phyloP scores from a whole-genome alignment of 2,113 vertebrate genomes.

The Thymallus thymallus region DNA sequence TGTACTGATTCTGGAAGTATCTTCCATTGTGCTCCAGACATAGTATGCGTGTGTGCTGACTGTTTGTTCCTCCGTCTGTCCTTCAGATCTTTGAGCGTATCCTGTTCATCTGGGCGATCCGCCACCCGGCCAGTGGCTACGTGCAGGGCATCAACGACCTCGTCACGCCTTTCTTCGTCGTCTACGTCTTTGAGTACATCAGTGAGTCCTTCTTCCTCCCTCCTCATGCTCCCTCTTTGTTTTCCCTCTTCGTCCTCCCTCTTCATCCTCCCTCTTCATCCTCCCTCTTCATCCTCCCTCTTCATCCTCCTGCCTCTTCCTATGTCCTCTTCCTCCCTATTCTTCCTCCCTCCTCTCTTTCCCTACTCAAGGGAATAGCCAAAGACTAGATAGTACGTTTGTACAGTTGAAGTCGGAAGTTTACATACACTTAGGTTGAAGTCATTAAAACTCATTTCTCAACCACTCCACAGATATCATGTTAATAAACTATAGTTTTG shows the following conservation, averaged over 20 bases:
- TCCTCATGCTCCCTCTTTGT: background rate
- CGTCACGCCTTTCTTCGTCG: constrained; percentile 98
- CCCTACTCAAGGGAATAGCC: background rate
- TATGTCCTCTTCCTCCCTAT: no score
- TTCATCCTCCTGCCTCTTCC: background rate
- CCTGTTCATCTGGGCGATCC: constrained; percentile 98
- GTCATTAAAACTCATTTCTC: no score
- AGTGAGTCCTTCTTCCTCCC: constrained; percentile 75
- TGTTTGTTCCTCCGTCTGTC: constrained; percentile 76
- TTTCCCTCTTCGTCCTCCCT: background rate
- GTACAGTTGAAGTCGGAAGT: no score
- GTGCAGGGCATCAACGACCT: constrained; percentile 99
- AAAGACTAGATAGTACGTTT: no score
- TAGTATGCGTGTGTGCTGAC: constrained; percentile 78
- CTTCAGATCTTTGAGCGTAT: constrained; percentile 94
- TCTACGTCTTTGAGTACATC: constrained; percentile 97
- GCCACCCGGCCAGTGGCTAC: constrained; percentile 97
- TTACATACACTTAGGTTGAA: no score
- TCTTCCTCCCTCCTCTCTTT: background rate
- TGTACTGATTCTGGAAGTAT: no score
- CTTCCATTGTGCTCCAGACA: constrained; percentile 79
- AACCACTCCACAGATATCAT: no score
- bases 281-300: background rate
- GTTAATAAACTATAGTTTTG: no score
- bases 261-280: background rate